Base-by-base conservation (phyloP, 2,888 invertebrate genomes). In the Cyaniris semiargus region DNA sequence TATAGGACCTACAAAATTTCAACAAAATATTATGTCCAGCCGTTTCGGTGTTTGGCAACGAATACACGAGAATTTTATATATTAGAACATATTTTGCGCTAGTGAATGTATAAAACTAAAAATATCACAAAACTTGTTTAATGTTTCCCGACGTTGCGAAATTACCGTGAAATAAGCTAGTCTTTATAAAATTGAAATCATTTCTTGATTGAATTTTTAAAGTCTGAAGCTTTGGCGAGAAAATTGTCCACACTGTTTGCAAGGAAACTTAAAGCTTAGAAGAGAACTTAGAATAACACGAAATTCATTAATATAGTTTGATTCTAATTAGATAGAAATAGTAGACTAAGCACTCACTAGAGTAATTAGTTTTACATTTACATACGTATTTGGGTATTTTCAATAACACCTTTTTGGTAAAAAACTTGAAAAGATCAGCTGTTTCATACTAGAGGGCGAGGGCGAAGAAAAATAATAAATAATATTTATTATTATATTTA, bases 81-180 rank as follows among this genome's bases (percentile, higher is more conserved):
- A 48, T 53, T 53, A 3, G 53, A 53, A 53, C 18, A 53, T 53
- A 5, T 18, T 53, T 53, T 18, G 18, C 18, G 53, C 18, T 18
- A 53, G 53, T 53, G 53, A 18, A 53, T 18, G 15, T 48, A 15
- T 15, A 4, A 13, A 27, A 66, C 66, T 66, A 66, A 66, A 66
- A 66, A 66, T 66, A 66, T 66, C 66, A 66, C 66, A 66, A 66
- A 66, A 66, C 66, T 31, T 18, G 44, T 76, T 71, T 71, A 56
- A 70, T 70, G 56, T 76, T 70, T 34, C n/a, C 15, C 53, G 71
- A 53, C 71, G 23, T 21, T 23, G 66, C 38, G 38, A 76, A 88
- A 87, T 85, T 85, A 82, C 84, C 87, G 85, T 86, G 85, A 89
- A 89, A 89, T 87, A 83, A 88, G 84, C 81, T 82, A 81, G 81